Base-by-base conservation (phyloP, 2,797 vertebrate genomes). In the Todus mexicanus region DNA sequence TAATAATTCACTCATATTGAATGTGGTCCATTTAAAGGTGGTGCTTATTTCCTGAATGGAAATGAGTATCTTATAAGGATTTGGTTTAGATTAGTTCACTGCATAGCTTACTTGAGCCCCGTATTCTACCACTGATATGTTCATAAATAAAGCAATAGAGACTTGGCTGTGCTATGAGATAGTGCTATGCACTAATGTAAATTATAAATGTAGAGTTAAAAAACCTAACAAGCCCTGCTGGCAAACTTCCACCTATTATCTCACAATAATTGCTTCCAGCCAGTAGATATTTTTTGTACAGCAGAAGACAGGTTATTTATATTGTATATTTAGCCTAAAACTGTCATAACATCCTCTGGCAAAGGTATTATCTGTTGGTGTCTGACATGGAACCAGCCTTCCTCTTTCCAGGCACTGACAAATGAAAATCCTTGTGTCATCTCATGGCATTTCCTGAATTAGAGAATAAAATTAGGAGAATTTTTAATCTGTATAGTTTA, bases 261-360 rank as follows among this genome's bases (percentile, higher is more conserved):
- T 93, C 84, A 78, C 84, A 87, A 33, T 90, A 84, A 94, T 90
- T 87, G 87, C 92, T 92, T 84, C 83, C 79, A 92, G 91, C 60
- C 77, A 91, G 92, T 54, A 66, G 90, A 85, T 40, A 74, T 45
- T 77, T 95, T 83, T 80, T 88, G 68, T 63, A n/a, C 45, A 63
- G 84, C 29, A 79, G 72, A 92, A 92, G 85, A 95, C 88, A 87
- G 82, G 71, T 83, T 95, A 92, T 96, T 97, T 96, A 79, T 91
- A 92, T 90, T 90, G 71, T 35, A 61, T 88, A 95, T 96, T 97
- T 96, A 96, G 90, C 91, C 64, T 92, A 90, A 93, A 96, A 89
- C 77, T 83, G 64, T 89, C 96, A 85, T 94, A 94, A 95, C 95
- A 96, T 96, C 95, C 96, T 96, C 82, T 96, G 95, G 94, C 94